Base-by-base conservation (phyloP, 1,140 invertebrate genomes). In the Eubasilissa regina region DNA sequence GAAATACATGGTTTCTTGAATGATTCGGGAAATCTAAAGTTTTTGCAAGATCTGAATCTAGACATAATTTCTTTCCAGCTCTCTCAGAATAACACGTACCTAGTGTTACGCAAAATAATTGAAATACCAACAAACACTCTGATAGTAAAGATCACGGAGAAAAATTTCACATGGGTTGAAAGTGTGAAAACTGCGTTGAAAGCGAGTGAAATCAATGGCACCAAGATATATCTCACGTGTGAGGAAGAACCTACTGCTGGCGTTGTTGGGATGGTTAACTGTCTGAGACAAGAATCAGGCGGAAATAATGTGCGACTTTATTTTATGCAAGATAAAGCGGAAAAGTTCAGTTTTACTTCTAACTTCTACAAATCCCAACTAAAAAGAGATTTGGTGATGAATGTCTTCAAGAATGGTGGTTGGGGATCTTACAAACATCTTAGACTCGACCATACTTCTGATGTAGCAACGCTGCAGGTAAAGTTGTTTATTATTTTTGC, bases 371-470 rank as follows among this genome's bases (percentile, higher is more conserved):
- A 87, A 13, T 85, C 89, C 58, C 93, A 97, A 84, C 84, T 95
- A 58, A 86, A 90, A 45, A 94, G 93, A 84, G 96, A 98, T 88
- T 86, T 99, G 8, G 90, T 95, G 15, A 92, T 95, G 78, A 98
- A 98, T 87, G 94, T 98, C 21, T 90, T 93, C 75, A 93, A 93
- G 84, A 90, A 93, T 84, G 93, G 93, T 17, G 87, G 89, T 19
- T 98, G 96, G 96, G 98, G 97, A 75, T 92, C 92, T 11, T 97
- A 94, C 87, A 91, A 95, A 25, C 97, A 98, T 86, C 85, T 97
- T 58, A 89, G 88, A 25, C 85, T 94, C 73, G 93, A 95, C 80
- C 87, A 89, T 48, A 88, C 89, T 66, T 87, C 87, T 9, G 90
- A 92, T 45, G 88, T 89, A 10, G 90, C 92, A 0, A 91, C 92